Evolutionary conservation across 2,888 invertebrate species (phyloP), one percentile per base, ranked within the genome.

Genomic region (Therioaphis trifolii): DNA sequence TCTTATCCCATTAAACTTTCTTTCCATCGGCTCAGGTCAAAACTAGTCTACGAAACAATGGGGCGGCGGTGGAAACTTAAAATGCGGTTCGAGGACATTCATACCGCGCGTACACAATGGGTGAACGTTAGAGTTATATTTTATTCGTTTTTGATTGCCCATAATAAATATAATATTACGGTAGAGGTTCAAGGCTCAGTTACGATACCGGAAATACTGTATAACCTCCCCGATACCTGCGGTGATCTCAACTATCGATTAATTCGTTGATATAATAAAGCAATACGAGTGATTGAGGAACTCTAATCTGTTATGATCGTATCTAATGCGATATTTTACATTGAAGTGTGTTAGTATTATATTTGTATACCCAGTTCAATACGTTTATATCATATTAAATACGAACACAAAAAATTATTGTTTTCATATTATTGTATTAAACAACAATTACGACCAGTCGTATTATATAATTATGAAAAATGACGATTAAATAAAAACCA

Each of bases 71-170:
- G 63, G 18, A 63, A 21, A 72, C 18, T 24, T 21, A 46, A 63
- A 82, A 63, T 21, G 14, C 46, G 18, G 35, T 63, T 63, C 82
- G 82, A 82, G 74, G 74, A 74, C 82, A 14, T 1, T 0, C 40
- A 4, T 55, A 12, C 0, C 4, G 15, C 15, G 11, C 15, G 40
- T 14, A 7, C 61, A 74, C 74, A 82, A 82, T 74, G 52, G 63
- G 63, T 15, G 72, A 49, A n/a, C 4, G 63, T 5, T 1, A 12
- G 49, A 68, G 35, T 7, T 35, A 35, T 68, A 52, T 68, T 24
- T 68, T 24, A 35, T 78, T 43, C 11, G 68, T 78, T 55, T 52
- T 68, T 46, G 40, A 69, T 78, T 69, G 66, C 4, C 21, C 9
- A 55, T 49, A 12, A 7, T 49, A 15, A 49, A 12, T 35, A 35